Evolutionary conservation across 2,797 vertebrate species (phyloP).

Genomic region (Carapus acus): DNA sequence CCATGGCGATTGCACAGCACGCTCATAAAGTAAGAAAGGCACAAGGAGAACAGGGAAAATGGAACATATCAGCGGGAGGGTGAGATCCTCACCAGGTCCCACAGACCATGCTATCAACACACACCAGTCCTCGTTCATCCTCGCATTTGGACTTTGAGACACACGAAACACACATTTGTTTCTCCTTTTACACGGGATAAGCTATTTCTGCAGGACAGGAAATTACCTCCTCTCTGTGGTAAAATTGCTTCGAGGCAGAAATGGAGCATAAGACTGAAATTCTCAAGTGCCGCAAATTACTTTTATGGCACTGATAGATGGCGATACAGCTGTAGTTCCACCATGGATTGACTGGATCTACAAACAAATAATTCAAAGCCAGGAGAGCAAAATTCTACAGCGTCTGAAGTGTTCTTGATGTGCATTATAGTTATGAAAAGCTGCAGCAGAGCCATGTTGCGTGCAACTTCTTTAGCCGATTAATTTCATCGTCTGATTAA

Average conservation of each 20-base stretch:
- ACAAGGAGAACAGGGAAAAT: conserved; percentile 60
- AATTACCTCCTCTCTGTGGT: conserved; percentile 33
- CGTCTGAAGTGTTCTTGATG: conserved; percentile 13
- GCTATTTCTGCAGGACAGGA: conserved; percentile 34
- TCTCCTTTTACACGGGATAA: conserved; percentile 36
- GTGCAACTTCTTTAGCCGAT: conserved; percentile 17
- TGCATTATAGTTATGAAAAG: conserved; percentile 8
- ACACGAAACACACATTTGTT: conserved; percentile 42
- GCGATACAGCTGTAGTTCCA: conserved; percentile 1
- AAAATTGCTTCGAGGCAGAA: conserved; percentile 29
- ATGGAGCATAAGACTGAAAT: conserved; percentile 24
- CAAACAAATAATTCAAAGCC: conserved; percentile 28
- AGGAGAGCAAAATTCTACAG: conserved; percentile 13
- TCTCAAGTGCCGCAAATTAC: conserved; percentile 19
- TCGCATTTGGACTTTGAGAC: conserved; percentile 32
- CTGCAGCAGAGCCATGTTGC: background rate
- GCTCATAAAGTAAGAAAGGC: conserved; percentile 61
- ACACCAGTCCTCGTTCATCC: conserved; percentile 42
- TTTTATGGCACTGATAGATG: conserved; percentile 26
- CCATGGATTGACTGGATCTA: conserved; percentile 4
- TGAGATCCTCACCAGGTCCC: conserved; percentile 54
- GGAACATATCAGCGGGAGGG: conserved; percentile 61
- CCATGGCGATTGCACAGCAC: conserved; percentile 55
- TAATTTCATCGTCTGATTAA: conserved; percentile 13
- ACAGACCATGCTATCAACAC: conserved; percentile 50